phyloP scores from a whole-genome alignment of 2,888 invertebrate genomes.

The Cephus spinipes region DNA sequence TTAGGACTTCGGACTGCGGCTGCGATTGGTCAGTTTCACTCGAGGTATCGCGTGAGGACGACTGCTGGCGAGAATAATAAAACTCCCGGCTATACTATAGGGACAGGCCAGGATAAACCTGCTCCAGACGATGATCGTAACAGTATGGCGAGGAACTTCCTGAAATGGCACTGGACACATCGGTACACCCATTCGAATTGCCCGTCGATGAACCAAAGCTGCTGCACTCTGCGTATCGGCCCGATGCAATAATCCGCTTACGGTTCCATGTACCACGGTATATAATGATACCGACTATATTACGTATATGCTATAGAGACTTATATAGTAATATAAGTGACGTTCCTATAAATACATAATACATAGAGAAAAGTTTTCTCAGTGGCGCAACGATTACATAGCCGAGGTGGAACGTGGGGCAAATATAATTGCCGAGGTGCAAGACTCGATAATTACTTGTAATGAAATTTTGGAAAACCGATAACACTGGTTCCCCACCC shows the following conservation, averaged over 20 bases:
- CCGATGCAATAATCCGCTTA: background rate
- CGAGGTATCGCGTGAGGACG: background rate
- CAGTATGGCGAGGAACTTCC: background rate
- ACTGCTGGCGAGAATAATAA: background rate
- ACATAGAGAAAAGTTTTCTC: background rate
- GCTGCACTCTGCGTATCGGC: background rate
- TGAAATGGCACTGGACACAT: background rate
- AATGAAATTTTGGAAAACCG: constrained; percentile 9
- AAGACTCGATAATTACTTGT: background rate
- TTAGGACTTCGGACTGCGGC: background rate
- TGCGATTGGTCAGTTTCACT: background rate
- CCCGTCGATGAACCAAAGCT: background rate
- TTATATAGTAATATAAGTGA: background rate
- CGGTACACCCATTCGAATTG: background rate
- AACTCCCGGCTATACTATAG: background rate
- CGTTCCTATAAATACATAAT: background rate
- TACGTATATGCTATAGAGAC: background rate
- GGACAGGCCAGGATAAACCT: background rate
- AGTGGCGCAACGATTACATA: background rate
- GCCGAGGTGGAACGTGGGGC: background rate
- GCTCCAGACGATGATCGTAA: background rate
- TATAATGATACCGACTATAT: background rate
- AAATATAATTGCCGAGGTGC: background rate
- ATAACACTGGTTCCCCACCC: constrained; percentile 18
- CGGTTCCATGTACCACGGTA: background rate